These are phyloP conservation scores for Pantherophis guttatus DNA, from an alignment of 2,113 vertebrate genomes.

Conservation along the genomic window DNA sequence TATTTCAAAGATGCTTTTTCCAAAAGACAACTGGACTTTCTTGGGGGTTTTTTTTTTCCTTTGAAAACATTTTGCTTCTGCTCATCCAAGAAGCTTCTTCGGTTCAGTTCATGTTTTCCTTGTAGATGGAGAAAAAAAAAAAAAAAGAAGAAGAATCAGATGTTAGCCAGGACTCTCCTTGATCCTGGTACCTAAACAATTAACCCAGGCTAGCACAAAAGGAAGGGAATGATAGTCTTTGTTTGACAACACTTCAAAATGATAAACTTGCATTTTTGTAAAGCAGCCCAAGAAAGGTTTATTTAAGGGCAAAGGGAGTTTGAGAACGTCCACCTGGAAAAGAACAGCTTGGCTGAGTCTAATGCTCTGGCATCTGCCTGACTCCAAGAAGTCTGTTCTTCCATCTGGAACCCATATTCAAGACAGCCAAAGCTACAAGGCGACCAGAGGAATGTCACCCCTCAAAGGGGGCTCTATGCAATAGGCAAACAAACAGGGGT, in stretches of 20 bases:
- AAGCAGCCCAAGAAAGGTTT: conserved; percentile 1
- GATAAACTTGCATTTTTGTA: not conserved
- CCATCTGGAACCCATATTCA: conserved; percentile 35
- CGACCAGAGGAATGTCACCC: not conserved
- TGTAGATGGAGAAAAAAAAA: not conserved
- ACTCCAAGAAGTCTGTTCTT: conserved; percentile 23
- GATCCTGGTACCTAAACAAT: not conserved
- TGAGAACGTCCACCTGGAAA: conserved; percentile 32
- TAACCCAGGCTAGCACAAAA: not conserved
- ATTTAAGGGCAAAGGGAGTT: conserved; percentile 10
- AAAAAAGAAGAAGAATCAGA: not conserved
- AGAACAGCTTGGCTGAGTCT: not conserved
- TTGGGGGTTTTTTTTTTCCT: not conserved
- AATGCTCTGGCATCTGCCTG: conserved; percentile 3
- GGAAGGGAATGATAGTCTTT: not conserved
- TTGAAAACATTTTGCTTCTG: not conserved
- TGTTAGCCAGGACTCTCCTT: not conserved
- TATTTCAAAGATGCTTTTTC: not conserved
- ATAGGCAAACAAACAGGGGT: no score
- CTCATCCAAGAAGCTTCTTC: not conserved
- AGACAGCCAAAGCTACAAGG: conserved; percentile 6
- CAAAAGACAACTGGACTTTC: not conserved
- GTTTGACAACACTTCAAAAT: not conserved
- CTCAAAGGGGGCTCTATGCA: not conserved
- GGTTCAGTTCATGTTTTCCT: not conserved